Evolutionary conservation across 2,888 invertebrate genomes (phyloP).

Genomic region (Pomacea canaliculata): DNA sequence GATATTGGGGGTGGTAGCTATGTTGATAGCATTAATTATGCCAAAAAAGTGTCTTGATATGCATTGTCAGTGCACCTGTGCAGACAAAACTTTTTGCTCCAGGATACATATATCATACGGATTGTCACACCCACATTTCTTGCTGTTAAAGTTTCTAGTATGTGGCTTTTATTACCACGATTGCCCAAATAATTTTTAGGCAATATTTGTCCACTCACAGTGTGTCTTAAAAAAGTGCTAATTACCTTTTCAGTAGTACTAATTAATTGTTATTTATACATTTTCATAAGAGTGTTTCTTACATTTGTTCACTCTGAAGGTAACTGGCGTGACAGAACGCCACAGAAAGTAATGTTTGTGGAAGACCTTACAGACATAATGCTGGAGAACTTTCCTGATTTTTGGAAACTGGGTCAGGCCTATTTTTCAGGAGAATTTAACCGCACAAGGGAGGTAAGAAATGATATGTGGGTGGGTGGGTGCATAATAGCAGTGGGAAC

Average conservation of each 20-base stretch:
- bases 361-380: conserved; percentile 84
- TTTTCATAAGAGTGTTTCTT: no score
- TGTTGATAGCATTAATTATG: no score
- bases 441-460: conserved; percentile 56
- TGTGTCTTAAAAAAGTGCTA: no score
- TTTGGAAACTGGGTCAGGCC: conserved; percentile 95
- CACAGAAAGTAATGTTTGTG: conserved; percentile 81
- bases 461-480: neutral
- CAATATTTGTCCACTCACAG: neutral
- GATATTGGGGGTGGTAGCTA: no score
- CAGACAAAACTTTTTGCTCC: no score
- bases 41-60: no score
- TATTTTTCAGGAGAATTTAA: conserved; percentile 83
- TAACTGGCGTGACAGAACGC: conserved; percentile 67
- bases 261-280: no score
- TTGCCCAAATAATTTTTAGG: neutral
- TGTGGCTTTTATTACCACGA: neutral
- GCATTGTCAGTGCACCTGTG: no score
- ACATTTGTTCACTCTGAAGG: conserved; percentile 6
- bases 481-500: neutral
- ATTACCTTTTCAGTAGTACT: no score
- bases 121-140: neutral
- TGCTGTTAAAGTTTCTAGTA: neutral
- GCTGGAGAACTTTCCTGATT: conserved; percentile 84
- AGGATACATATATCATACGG: no score